phyloP scores from a whole-genome alignment of 2,888 invertebrate species.

The Micropterix aruncella region DNA sequence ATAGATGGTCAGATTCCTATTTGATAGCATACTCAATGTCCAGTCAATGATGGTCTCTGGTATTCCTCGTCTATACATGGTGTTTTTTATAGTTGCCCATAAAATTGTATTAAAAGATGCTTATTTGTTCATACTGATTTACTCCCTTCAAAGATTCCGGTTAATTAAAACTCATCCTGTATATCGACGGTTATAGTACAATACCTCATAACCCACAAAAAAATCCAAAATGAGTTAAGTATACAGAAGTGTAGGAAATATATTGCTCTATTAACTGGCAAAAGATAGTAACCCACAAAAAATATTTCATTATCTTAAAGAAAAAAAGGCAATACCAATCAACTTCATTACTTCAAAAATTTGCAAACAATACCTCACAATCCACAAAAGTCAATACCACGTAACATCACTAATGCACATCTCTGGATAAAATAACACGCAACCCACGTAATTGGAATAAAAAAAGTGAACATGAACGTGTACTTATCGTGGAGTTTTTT shows the following conservation, averaged over 20 bases:
- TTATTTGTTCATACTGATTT: too few species aligned
- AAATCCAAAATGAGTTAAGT: constrained; percentile 2
- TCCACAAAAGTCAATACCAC: constrained; percentile 4
- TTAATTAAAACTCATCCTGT: too few species aligned
- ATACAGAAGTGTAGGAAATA: constrained; percentile 1
- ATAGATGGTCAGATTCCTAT: too few species aligned
- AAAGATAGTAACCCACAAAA: constrained; percentile 4
- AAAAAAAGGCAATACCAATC: constrained; percentile 4
- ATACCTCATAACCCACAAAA: constrained; percentile 5
- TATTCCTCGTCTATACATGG: too few species aligned
- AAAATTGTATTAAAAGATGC: too few species aligned
- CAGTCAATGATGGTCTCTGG: too few species aligned
- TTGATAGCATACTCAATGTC: too few species aligned
- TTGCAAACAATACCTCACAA: constrained; percentile 3
- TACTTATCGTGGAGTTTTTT: constrained; percentile 3
- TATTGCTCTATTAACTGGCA: constrained; percentile 1
- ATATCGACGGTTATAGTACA: constrained; percentile 4
- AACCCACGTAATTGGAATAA: constrained; percentile 5
- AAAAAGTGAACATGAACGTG: constrained; percentile 4
- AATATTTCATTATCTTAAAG: not conserved
- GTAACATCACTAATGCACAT: not conserved
- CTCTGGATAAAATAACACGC: constrained; percentile 2
- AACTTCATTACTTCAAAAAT: constrained; percentile 3
- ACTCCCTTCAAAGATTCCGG: too few species aligned
- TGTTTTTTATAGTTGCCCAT: not conserved